phyloP scores from a whole-genome alignment of 2,888 invertebrate genomes.

The Plutella xylostella region DNA sequence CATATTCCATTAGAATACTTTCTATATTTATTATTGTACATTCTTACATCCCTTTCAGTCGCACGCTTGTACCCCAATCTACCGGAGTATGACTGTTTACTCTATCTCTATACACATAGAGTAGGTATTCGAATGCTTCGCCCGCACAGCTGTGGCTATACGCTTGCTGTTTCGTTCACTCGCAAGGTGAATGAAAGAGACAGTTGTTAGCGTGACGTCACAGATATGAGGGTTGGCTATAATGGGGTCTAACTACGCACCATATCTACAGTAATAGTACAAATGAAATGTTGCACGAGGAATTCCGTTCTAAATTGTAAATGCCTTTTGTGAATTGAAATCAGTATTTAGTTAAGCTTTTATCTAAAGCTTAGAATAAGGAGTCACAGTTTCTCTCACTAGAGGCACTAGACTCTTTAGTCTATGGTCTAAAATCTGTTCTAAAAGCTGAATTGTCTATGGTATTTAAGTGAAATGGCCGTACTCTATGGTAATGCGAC shows the following conservation, averaged over 20 bases:
- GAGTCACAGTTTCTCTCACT: too few relatives aligned
- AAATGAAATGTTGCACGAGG: constrained; percentile 55
- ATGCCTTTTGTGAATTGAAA: constrained; percentile 24
- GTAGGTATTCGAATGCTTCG: constrained; percentile 2
- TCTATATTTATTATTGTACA: constrained; percentile 61
- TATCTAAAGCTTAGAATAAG: too few relatives aligned
- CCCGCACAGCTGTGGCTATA: not conserved
- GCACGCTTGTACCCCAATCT: constrained; percentile 18
- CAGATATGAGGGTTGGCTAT: too few relatives aligned
- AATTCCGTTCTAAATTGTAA: constrained; percentile 48
- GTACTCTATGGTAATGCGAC: constrained; percentile 24
- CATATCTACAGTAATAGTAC: constrained; percentile 52
- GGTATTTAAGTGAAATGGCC: constrained; percentile 16
- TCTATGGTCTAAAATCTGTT: constrained; percentile 4
- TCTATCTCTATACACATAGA: constrained; percentile 32
- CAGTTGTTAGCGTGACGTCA: constrained; percentile 27
- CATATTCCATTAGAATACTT: constrained; percentile 70
- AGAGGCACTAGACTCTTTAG: too few relatives aligned
- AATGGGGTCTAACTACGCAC: too few relatives aligned
- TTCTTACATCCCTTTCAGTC: constrained; percentile 32
- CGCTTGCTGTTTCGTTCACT: not conserved
- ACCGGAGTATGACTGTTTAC: constrained; percentile 12
- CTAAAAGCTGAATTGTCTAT: constrained; percentile 8
- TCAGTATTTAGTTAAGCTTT: not conserved
- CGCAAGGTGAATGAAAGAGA: too few relatives aligned